Evolutionary conservation across 2,888 invertebrate species (phyloP), one percentile per base, ranked within the genome.

Genomic region (Seira ritae): DNA sequence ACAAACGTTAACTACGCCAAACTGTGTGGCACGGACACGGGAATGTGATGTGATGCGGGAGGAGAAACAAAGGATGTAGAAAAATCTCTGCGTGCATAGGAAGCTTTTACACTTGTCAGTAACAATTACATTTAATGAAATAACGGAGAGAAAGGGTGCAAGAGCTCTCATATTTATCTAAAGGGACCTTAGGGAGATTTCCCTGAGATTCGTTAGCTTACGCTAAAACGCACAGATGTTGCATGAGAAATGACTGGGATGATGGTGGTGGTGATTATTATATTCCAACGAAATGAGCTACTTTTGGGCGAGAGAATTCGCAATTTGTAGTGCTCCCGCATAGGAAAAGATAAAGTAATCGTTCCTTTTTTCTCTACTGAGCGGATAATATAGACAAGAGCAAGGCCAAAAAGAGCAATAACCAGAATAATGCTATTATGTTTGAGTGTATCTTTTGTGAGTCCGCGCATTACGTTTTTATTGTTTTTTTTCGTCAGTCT

Each of bases 401-500:
- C 55, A 17, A 55, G 55, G 55, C 55, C 55, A 55, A 55, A 55
- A 55, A 17, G 55, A 55, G 55, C 55, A 55, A 55, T 55, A 55
- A 55, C 55, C 55, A 55, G 55, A 55, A 55, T 55, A 55, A 55
- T 55, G 55, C 55, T 55, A 55, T 55, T 55, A 55, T 55, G 17
- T 55, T 55, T 55, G 55, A 55, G 55, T 55, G 55, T 55, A 55
- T 55, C 55, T 55, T n/a, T 55, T 55, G 55, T 55, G 55, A 55
- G 55, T 55, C 55, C 55, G 55, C 55, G 55, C 55, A 55, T 55
- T 55, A 55, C 55, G 3, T 55, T 55, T 71, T 71, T 71, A 71
- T 71, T 55, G 71, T 71, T 71, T 55, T 55, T 71, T 22, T 71
- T 22, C 23, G 46, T 20, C 17, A 24, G 19, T 37, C 68, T 69